Conservation (phyloP, 2,888 invertebrate species). For the Callinectes sapidus region DNA sequence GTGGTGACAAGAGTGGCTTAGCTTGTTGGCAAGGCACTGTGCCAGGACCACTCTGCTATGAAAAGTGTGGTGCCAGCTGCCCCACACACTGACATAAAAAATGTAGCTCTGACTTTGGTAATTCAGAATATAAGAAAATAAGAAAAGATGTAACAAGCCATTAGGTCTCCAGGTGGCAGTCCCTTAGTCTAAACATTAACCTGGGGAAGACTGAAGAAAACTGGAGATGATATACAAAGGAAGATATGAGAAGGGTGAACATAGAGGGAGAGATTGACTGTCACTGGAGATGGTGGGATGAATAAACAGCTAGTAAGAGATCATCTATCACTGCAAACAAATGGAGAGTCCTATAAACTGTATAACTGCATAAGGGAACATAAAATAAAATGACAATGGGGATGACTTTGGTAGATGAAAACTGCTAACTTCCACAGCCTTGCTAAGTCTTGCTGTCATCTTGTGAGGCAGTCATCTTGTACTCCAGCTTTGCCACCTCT, state of each 20-base stretch:
- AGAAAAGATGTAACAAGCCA: too few species aligned
- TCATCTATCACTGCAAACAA: too few species aligned
- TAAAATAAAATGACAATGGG: too few species aligned
- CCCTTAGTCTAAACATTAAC: too few species aligned
- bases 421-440: constrained; percentile 12
- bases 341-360: background rate
- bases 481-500: constrained; percentile 63
- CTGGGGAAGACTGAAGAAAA: background rate
- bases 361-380: background rate
- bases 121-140: too few species aligned
- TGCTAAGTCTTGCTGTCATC: constrained; percentile 6
- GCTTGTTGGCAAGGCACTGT: too few species aligned
- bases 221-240: background rate
- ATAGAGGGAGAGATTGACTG: background rate
- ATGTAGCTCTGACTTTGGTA: too few species aligned
- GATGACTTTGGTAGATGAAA: background rate
- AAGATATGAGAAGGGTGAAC: background rate
- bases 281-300: background rate
- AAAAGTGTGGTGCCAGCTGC: too few species aligned
- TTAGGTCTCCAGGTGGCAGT: too few species aligned
- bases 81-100: too few species aligned
- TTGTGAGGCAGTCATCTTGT: constrained; percentile 40
- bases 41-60: too few species aligned
- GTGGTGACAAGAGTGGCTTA: too few species aligned
- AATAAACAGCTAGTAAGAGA: background rate